phyloP scores from a whole-genome alignment of 2,888 invertebrate genomes.

The Urechis unicinctus region DNA sequence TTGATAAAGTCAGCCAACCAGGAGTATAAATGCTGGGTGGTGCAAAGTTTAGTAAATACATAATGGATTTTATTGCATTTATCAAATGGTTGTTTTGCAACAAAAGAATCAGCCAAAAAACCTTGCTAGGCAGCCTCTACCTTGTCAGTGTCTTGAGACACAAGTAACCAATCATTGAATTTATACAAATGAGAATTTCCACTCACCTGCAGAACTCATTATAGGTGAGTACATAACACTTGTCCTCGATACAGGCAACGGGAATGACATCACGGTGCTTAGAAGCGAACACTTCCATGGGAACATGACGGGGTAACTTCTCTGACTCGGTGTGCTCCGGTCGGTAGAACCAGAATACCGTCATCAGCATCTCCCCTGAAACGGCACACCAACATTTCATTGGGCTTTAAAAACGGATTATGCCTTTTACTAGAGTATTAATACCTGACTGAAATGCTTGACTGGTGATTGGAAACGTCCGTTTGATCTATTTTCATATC shows the following conservation, averaged over 20 bases:
- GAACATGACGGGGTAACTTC: constrained; percentile 68
- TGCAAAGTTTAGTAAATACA: too few species aligned
- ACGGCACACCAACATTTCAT: constrained; percentile 14
- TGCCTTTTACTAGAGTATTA: neutral
- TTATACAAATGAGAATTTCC: neutral
- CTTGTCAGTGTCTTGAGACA: too few species aligned
- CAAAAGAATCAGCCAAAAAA: too few species aligned
- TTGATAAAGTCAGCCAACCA: too few species aligned
- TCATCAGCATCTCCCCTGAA: constrained; percentile 95
- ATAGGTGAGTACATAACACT: constrained; percentile 91
- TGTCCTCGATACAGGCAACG: constrained; percentile 95
- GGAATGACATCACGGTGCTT: constrained; percentile 91
- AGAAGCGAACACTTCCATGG: constrained; percentile 91
- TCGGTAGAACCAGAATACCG: constrained; percentile 92
- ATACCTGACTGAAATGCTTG: neutral
- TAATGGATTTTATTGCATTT: too few species aligned
- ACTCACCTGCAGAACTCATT: constrained; percentile 90
- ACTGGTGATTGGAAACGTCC: too few species aligned
- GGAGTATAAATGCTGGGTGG: too few species aligned
- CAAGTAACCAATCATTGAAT: too few species aligned
- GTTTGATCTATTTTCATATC: too few species aligned
- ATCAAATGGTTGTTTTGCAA: too few species aligned
- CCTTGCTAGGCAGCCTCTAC: too few species aligned
- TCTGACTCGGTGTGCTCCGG: constrained; percentile 91
- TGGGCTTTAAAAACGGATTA: neutral